Evolutionary conservation across 23 tunicate genomes (phyloP).

Genomic region (Phallusia fumigata): DNA sequence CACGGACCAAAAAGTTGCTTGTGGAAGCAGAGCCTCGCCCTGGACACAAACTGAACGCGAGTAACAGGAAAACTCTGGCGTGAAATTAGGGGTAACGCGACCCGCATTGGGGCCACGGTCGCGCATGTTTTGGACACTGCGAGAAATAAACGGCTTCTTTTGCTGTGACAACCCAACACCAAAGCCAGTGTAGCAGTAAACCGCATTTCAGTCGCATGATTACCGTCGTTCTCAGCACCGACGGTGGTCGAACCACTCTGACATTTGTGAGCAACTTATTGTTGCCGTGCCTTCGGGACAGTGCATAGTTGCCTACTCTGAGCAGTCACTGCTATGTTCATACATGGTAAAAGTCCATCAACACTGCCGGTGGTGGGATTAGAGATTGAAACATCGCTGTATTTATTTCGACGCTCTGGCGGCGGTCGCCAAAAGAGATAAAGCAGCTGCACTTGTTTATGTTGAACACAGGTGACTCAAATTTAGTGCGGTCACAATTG

Average conservation of each 20-base stretch:
- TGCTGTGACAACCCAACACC: conserved; percentile 7
- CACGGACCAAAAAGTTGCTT: neutral
- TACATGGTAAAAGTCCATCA: too few relatives aligned
- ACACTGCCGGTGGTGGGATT: too few relatives aligned
- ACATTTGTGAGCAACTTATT: too few relatives aligned
- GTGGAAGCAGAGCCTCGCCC: neutral
- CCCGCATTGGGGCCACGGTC: neutral
- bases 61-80: conserved; percentile 2
- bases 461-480: neutral
- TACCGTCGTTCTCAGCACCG: neutral
- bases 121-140: neutral
- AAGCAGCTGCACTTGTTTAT: conserved; percentile 4
- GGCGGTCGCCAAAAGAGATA: too few relatives aligned
- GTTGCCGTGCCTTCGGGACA: too few relatives aligned
- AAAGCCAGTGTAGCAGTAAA: neutral
- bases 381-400: too few relatives aligned
- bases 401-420: too few relatives aligned
- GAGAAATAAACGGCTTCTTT: neutral
- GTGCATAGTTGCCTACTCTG: too few relatives aligned
- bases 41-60: neutral
- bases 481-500: too few relatives aligned
- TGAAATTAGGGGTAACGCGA: neutral
- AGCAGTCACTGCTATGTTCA: too few relatives aligned
- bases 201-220: conserved; percentile 1
- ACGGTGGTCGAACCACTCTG: neutral